Evolutionary conservation across 2,113 vertebrate species (phyloP), one percentile per base, ranked within the genome.

Genomic region (Hippocampus barbouri): DNA sequence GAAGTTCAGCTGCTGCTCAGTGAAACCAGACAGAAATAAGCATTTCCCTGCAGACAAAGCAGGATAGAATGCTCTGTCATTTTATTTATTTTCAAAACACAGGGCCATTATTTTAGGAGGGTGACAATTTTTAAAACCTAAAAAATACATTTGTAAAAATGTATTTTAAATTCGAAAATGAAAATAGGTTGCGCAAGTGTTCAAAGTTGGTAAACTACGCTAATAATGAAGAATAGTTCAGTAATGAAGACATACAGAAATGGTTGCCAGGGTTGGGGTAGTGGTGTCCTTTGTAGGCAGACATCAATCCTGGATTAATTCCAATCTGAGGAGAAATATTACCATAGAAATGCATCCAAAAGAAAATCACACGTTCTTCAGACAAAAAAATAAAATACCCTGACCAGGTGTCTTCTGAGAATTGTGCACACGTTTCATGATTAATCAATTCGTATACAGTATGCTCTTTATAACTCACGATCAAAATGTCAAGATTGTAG

Each of bases 261-360:
- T 99, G 97, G 87, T 99, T 99, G 86, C 97, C 97, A 85, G 97
- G 97, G 89, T 97, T 97, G 43, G 97, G 97, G 78, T 99, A 99
- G 89, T 99, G 97, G 84, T 95, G 96, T 73, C 97, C 97, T 93
- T 98, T 99, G 90, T 93, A 98, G 75, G 97, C 97, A 79, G 97
- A 97, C 94, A 99, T 89, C 47, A 99, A 91, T 83, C 97, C 97
- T 9, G 97, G 97, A 78, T 99, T 99, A 86, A 99, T 99, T 80
- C 97, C 97, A 86, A 99, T 96, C 97, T 98, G 88, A 67, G 88
- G 87, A 89, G 71, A 79, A 76, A 78, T 47, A 76, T 57, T 82
- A 83, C 68, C 72, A 76, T 60, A 34, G 75, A 67, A 83, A 74
- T 60, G 72, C 51, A 75, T n/a, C 12, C 54, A 15, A 61, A 8